Conservation (phyloP, 1,140 invertebrate species). For the Cyrtorhinus lividipennis region DNA sequence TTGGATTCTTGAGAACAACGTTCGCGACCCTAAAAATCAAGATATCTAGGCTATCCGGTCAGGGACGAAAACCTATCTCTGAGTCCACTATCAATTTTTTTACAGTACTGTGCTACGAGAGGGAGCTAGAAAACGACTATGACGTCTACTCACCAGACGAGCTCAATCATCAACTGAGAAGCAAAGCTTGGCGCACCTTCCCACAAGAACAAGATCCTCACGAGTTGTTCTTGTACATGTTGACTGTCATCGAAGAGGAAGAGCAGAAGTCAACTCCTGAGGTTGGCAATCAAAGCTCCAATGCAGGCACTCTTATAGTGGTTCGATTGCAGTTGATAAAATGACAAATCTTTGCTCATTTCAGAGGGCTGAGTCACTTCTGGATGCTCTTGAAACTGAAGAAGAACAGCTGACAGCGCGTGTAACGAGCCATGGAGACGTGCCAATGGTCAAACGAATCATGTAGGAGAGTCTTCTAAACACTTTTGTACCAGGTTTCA, state of each 20-base stretch:
- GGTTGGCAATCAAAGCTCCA: no score
- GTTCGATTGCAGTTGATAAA: no score
- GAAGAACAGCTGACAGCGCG: background rate
- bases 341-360: no score
- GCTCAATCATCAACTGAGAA: slow-evolving; percentile 56
- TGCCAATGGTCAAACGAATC: slow-evolving; percentile 1
- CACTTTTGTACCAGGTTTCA: background rate
- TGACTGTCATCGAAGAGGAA: slow-evolving; percentile 76
- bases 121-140: slow-evolving; percentile 40
- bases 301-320: no score
- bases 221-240: slow-evolving; percentile 73
- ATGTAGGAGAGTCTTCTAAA: background rate
- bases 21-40: no score
- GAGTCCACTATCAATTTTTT: no score
- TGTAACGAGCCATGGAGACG: slow-evolving; percentile 10
- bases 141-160: slow-evolving; percentile 51
- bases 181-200: slow-evolving; percentile 67
- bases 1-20: no score
- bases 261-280: slow-evolving; percentile 34
- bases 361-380: slow-evolving; percentile 12
- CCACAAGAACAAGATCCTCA: slow-evolving; percentile 86
- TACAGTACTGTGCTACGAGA: slow-evolving; percentile 20
- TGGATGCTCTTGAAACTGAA: slow-evolving; percentile 15
- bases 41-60: no score
- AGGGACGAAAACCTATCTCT: no score